Percentiles rank a stretch among this genome's conserved stretches.
Evolutionary conservation across 2,113 vertebrate species (phyloP).

Genomic region (Paratilapia polleni): DNA sequence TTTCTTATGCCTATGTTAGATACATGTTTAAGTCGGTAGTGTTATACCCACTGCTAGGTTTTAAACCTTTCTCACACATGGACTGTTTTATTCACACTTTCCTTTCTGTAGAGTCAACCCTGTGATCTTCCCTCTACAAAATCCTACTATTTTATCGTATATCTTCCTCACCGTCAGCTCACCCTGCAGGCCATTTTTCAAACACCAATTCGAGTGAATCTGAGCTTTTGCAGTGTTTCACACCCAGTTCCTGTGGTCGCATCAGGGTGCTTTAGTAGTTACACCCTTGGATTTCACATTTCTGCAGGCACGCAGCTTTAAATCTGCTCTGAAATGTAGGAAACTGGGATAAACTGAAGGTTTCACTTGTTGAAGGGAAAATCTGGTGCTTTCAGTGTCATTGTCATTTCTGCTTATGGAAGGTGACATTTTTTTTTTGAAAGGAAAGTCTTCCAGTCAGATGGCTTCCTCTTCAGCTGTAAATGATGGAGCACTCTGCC

Average conservation of each 20-base stretch:
- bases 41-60: not conserved
- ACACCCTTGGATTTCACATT: conserved; percentile 28
- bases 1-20: not conserved
- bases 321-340: not conserved
- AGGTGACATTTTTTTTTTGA: not conserved
- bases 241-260: conserved; percentile 44
- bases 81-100: not conserved
- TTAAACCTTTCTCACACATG: no score
- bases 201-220: not conserved
- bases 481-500: not conserved
- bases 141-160: not conserved
- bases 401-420: conserved; percentile 15
- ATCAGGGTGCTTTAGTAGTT: not conserved
- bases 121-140: not conserved
- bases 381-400: not conserved
- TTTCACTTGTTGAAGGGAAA: not conserved
- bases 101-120: not conserved
- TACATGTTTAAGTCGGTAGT: no score
- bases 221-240: not conserved
- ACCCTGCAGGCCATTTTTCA: not conserved
- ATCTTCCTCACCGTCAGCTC: not conserved
- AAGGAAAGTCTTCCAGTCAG: not conserved
- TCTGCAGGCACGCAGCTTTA: not conserved
- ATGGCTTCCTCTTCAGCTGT: not conserved
- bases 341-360: not conserved